Percentiles rank a stretch among this genome's conserved stretches.
phyloP scores from a whole-genome alignment of 1,140 invertebrate species.

The Globodera ellingtonae region DNA sequence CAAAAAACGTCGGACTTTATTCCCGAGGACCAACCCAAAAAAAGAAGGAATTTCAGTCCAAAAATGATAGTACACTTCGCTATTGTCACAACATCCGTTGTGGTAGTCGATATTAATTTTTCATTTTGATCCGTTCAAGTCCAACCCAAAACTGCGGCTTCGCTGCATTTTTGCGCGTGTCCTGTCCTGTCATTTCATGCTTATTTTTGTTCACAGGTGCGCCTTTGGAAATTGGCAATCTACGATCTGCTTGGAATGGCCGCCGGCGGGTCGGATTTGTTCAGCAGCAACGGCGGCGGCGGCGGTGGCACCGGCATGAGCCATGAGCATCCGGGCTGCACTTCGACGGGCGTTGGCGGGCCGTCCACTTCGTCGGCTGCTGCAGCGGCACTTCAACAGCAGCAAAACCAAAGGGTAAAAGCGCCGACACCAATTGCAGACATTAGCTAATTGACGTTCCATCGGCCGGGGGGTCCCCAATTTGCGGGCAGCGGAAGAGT shows the following conservation, averaged over 20 bases:
- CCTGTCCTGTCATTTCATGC: too few species aligned
- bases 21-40: too few species aligned
- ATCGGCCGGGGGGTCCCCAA: neutral
- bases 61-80: too few species aligned
- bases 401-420: neutral
- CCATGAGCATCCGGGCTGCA: neutral
- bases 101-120: neutral
- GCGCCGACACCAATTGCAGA: too few species aligned
- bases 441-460: too few species aligned
- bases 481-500: neutral
- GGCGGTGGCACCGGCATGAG: neutral
- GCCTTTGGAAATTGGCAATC: slow-evolving; percentile 19
- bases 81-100: too few species aligned
- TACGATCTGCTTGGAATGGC: slow-evolving; percentile 10
- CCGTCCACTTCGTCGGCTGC: neutral
- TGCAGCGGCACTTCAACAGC: neutral
- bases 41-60: too few species aligned
- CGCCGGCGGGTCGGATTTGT: slow-evolving; percentile 2
- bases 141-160: neutral
- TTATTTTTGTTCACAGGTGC: neutral
- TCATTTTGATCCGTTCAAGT: neutral
- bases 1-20: too few species aligned
- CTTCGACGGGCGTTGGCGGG: neutral
- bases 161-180: neutral
- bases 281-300: neutral